phyloP scores from a whole-genome alignment of 2,888 invertebrate genomes.

The Cordilura impudica region DNA sequence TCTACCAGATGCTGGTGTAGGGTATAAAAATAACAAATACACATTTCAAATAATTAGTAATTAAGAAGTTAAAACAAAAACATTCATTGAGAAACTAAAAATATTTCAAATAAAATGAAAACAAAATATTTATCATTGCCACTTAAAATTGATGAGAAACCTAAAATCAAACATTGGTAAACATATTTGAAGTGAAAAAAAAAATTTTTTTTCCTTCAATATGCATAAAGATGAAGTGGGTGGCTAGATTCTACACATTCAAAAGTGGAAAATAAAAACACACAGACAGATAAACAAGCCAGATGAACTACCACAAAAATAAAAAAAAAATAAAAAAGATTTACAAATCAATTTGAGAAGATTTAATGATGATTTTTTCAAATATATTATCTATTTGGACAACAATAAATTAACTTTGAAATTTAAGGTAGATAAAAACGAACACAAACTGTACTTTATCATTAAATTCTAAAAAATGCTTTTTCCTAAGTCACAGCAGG shows the following conservation, averaged over 20 bases:
- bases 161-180: conserved; percentile 31
- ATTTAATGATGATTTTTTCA: conserved; percentile 73
- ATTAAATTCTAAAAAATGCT: not conserved
- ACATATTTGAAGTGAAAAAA: not conserved
- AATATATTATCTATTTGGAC: conserved; percentile 73
- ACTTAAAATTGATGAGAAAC: conserved; percentile 62
- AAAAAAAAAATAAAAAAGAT: conserved; percentile 68
- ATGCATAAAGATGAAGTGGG: not conserved
- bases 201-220: conserved; percentile 48
- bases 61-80: conserved; percentile 54
- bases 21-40: conserved; percentile 24
- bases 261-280: conserved; percentile 1
- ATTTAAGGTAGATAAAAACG: not conserved
- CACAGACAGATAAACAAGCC: not conserved
- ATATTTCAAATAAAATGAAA: conserved; percentile 67
- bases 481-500: not conserved
- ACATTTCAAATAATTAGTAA: conserved; percentile 43
- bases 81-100: conserved; percentile 28
- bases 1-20: not conserved
- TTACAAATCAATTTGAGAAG: conserved; percentile 73
- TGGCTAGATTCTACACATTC: conserved; percentile 20
- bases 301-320: conserved; percentile 25
- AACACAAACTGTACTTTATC: too few relatives aligned
- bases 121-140: conserved; percentile 73
- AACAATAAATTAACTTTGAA: conserved; percentile 71